Evolutionary conservation across 2,888 invertebrate genomes (phyloP), one percentile per base, ranked within the genome.

Genomic region (Geotrupes spiniger): DNA sequence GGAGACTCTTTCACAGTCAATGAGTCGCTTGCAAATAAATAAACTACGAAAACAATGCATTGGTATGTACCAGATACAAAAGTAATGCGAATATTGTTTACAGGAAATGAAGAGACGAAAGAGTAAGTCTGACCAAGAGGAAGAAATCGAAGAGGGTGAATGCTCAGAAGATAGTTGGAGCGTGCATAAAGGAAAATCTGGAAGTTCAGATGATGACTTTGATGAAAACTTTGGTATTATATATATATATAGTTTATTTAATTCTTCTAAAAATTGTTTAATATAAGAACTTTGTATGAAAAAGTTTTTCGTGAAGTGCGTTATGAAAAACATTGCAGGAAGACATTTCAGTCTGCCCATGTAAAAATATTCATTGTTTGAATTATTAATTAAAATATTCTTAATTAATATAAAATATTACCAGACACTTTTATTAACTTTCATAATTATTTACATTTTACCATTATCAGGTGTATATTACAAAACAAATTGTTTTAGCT

Each of bases 131-230:
- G 58, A 62, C 29, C 52, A 56, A 36, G 62, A 62, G 51, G 73
- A 72, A 2, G 69, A 70, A 57, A 64, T 79, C 39, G 84, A 85
- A 74, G 84, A 85, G 68, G 85, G 84, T 9, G 84, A 85, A 75
- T 84, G 83, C 69, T 81, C 82, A 57, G 78, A 78, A 36, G 78
- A 78, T 59, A 74, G 72, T 48, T 69, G 68, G 25, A 31, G 15
- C 27, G 11, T 25, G 17, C 45, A 38, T 6, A 42, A 38, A 28
- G 29, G 31, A 38, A 42, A 49, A 31, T 43, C 50, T 16, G 51
- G 66, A 64, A 49, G 21, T 46, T 38, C 40, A 9, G 53, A 51
- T n/a, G 49, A 50, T 25, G 40, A 46, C 8, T 33, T 33, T 33
- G 33, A 33, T 33, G 33, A 33, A 15, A 14, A 12, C 9, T 33